Percentiles rank a stretch among this genome's conserved stretches.
phyloP scores from a whole-genome alignment of 2,113 vertebrate genomes.

The Lathamus discolor region DNA sequence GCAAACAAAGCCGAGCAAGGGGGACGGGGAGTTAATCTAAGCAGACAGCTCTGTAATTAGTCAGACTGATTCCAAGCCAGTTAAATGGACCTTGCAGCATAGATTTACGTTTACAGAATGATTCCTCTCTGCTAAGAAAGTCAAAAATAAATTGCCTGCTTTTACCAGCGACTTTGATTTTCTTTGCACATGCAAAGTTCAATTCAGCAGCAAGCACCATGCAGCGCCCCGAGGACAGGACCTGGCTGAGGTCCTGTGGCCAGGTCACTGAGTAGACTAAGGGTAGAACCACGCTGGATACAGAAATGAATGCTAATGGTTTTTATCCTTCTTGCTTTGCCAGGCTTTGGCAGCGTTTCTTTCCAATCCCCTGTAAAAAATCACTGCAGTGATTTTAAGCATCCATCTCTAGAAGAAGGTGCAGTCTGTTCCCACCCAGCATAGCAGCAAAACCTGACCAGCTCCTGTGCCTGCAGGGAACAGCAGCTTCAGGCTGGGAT shows the following conservation, averaged over 20 bases:
- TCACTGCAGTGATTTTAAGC: neutral
- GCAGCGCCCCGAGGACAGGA: rapidly evolving
- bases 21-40: neutral
- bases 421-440: neutral
- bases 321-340: neutral
- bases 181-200: neutral
- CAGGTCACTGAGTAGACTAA: neutral
- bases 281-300: rapidly evolving
- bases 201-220: neutral
- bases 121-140: conserved; percentile 6
- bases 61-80: conserved; percentile 11
- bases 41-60: conserved; percentile 64
- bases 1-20: neutral
- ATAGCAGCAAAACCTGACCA: neutral
- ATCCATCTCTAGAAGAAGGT: neutral
- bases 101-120: conserved; percentile 3
- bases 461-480: neutral
- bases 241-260: neutral
- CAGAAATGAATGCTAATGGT: neutral
- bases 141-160: conserved; percentile 25
- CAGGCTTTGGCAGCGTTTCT: neutral
- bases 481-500: neutral
- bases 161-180: neutral
- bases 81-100: conserved; percentile 31
- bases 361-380: neutral